Conservation (phyloP, 1,140 invertebrate species). For the Vanessa tameamea region DNA sequence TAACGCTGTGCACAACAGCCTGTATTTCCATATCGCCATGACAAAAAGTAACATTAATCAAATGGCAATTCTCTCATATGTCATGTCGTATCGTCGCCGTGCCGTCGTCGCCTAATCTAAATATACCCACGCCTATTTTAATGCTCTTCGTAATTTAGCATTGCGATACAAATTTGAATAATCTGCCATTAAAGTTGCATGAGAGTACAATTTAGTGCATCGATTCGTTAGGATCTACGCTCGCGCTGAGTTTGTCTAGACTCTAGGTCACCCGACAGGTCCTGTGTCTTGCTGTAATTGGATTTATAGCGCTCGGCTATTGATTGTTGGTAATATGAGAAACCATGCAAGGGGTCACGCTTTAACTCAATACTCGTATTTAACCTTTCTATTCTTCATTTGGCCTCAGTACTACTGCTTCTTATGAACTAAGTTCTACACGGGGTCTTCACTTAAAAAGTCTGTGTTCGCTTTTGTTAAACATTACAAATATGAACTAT, state of each 20-base stretch:
- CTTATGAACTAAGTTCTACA: not conserved
- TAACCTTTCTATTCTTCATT: not conserved
- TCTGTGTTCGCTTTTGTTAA: no score
- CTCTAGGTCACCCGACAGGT: slow-evolving; percentile 1
- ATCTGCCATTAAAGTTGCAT: slow-evolving; percentile 19
- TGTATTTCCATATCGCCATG: not conserved
- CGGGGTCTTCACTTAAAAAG: no score
- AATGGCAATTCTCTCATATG: not conserved
- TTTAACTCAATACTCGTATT: not conserved
- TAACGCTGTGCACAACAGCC: not conserved
- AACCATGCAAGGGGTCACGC: slow-evolving; percentile 25
- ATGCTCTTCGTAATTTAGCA: slow-evolving; percentile 1
- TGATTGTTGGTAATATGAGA: slow-evolving; percentile 16
- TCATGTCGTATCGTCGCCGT: not conserved
- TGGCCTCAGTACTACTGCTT: not conserved
- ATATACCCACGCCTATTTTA: slow-evolving; percentile 11
- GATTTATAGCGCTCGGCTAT: slow-evolving; percentile 23
- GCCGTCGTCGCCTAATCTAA: slow-evolving; percentile 5
- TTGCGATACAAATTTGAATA: slow-evolving; percentile 16
- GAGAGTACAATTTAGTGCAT: slow-evolving; percentile 20
- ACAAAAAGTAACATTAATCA: not conserved
- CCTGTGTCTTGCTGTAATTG: slow-evolving; percentile 12
- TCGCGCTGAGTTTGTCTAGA: not conserved
- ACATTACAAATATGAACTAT: no score
- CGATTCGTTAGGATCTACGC: slow-evolving; percentile 17